phyloP scores from a whole-genome alignment of 2,113 vertebrate species.

The Amphiprion percula region DNA sequence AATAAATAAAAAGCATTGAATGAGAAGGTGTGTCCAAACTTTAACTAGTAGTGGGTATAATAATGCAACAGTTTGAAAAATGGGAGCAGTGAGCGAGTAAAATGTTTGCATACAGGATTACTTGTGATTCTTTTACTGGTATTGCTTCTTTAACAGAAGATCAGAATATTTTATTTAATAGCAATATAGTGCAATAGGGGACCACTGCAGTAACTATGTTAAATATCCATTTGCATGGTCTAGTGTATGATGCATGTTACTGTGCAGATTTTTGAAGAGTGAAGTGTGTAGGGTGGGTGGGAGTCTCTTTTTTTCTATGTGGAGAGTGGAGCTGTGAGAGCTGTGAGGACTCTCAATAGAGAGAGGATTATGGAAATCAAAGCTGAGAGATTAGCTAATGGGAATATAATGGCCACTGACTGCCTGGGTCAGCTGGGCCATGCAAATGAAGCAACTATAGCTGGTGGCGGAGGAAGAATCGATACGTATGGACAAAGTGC shows the following conservation, averaged over 20 bases:
- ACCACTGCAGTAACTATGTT: not conserved
- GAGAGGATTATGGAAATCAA: conserved; percentile 85
- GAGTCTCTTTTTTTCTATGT: conserved; percentile 46
- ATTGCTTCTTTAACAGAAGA: not conserved
- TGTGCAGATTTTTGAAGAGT: conserved; percentile 25
- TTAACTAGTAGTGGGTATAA: not conserved
- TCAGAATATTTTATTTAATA: conserved; percentile 2
- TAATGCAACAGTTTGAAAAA: not conserved
- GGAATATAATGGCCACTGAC: conserved; percentile 82
- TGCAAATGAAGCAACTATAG: conserved; percentile 75
- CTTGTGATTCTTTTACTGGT: not conserved
- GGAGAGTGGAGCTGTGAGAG: conserved; percentile 59
- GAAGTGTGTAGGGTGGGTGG: conserved; percentile 17
- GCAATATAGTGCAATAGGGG: not conserved
- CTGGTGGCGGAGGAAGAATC: conserved; percentile 56
- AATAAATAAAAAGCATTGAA: no score
- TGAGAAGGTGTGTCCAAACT: no score
- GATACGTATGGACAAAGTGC: conserved; percentile 57
- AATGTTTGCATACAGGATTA: no score
- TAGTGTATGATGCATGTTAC: conserved; percentile 16
- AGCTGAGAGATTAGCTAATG: conserved; percentile 87
- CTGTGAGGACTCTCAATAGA: conserved; percentile 81
- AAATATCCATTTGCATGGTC: not conserved
- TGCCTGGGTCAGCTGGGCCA: conserved; percentile 73
- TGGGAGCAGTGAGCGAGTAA: no score